Conservation (phyloP, 2,797 vertebrate species). For the Anomalospiza imberbis region DNA sequence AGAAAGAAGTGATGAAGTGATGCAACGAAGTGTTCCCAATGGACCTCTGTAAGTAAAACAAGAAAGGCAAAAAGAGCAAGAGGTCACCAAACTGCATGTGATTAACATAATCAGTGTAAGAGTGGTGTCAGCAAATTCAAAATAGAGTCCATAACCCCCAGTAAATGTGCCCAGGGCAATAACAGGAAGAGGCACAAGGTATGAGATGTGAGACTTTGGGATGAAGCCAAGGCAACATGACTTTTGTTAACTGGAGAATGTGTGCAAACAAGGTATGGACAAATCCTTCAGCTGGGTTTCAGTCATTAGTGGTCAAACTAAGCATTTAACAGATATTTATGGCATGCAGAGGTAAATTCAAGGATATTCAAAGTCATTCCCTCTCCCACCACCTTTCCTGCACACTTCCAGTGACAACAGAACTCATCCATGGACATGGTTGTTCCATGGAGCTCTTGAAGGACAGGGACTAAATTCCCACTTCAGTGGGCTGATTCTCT, state of each 20-base stretch:
- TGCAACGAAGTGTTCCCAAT: constrained; percentile 31
- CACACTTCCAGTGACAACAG: not conserved
- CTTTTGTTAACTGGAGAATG: not conserved
- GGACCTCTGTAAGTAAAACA: constrained; percentile 35
- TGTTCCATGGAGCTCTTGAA: not conserved
- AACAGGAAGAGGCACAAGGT: not conserved
- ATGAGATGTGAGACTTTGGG: not conserved
- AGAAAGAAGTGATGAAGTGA: constrained; percentile 48
- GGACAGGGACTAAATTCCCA: not conserved
- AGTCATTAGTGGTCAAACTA: not conserved
- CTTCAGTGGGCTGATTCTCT: not conserved
- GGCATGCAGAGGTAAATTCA: not conserved
- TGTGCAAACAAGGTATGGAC: not conserved
- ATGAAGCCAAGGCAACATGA: not conserved
- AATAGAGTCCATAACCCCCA: constrained; percentile 24
- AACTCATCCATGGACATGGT: not conserved
- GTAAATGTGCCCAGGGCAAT: not conserved
- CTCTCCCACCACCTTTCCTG: not conserved
- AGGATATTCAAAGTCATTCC: not conserved
- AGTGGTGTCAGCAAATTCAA: constrained; percentile 55
- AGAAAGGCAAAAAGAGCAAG: constrained; percentile 18
- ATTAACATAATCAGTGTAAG: constrained; percentile 64
- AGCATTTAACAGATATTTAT: not conserved
- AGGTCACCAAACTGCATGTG: not conserved
- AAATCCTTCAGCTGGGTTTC: not conserved